These are phyloP conservation scores for Conomelus anceps DNA, from an alignment of 2,888 invertebrate species.

Conservation along the genomic window DNA sequence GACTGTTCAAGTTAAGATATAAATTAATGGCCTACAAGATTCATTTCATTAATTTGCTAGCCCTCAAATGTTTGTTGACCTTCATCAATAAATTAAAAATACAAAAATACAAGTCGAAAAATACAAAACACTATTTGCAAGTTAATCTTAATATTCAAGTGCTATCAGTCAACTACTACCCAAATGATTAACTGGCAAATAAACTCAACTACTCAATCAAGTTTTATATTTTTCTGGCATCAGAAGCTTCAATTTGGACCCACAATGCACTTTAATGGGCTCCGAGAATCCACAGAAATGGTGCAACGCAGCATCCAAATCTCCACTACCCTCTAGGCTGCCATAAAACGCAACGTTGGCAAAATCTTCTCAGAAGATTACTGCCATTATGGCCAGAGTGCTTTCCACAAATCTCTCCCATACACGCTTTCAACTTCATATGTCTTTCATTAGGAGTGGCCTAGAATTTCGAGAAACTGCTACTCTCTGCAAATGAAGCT, in stretches of 20 bases:
- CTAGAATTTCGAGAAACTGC: background rate
- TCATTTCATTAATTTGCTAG: too few species aligned
- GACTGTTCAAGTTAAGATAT: too few species aligned
- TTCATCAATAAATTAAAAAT: too few species aligned
- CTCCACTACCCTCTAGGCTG: background rate
- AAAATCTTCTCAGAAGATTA: background rate
- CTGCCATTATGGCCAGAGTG: background rate
- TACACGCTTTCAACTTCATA: background rate
- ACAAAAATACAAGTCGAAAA: too few species aligned
- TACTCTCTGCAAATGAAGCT: background rate
- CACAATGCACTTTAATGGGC: background rate
- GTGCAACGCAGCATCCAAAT: background rate
- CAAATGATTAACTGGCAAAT: too few species aligned
- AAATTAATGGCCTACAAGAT: too few species aligned
- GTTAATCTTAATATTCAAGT: too few species aligned
- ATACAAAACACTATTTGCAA: too few species aligned
- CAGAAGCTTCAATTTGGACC: background rate
- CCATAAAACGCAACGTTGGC: background rate
- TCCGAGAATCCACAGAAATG: too few species aligned
- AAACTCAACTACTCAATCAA: too few species aligned
- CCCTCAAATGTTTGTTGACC: too few species aligned
- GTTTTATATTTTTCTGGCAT: background rate
- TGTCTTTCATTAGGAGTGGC: background rate
- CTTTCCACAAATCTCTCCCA: background rate
- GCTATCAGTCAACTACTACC: too few species aligned